Evolutionary conservation across 2,797 vertebrate genomes (phyloP).

Genomic region (Phoxinus dragarum): DNA sequence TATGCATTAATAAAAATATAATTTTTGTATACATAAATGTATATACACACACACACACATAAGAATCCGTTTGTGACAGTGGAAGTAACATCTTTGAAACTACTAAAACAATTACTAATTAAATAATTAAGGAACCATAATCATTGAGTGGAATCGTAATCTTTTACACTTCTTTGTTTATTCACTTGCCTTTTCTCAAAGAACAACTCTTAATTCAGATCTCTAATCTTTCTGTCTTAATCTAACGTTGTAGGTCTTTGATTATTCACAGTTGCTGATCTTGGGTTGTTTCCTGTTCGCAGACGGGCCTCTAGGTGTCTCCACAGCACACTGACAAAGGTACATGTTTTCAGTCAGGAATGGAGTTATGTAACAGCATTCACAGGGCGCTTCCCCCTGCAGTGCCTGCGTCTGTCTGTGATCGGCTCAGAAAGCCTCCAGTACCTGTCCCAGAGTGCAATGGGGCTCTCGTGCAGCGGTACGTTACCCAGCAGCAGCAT

Average conservation of each 20-base stretch:
- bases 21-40: neutral
- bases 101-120: neutral
- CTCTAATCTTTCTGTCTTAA: neutral
- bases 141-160: neutral
- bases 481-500: constrained; percentile 11
- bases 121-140: neutral
- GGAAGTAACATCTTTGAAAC: neutral
- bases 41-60: neutral
- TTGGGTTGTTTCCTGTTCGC: neutral
- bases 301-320: constrained; percentile 53
- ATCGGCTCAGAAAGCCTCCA: constrained; percentile 18
- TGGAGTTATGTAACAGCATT: constrained; percentile 54
- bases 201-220: constrained; percentile 3
- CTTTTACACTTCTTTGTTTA: neutral
- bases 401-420: constrained; percentile 52
- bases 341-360: neutral
- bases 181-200: neutral
- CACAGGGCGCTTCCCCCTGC: constrained; percentile 60
- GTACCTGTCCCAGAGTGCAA: constrained; percentile 53
- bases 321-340: constrained; percentile 21
- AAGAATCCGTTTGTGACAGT: neutral
- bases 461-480: constrained; percentile 7
- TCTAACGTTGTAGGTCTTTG: neutral
- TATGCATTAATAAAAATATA: neutral
- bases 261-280: constrained; percentile 13